Conservation (phyloP, 2,888 invertebrate species). For the Fabriciana adippe region DNA sequence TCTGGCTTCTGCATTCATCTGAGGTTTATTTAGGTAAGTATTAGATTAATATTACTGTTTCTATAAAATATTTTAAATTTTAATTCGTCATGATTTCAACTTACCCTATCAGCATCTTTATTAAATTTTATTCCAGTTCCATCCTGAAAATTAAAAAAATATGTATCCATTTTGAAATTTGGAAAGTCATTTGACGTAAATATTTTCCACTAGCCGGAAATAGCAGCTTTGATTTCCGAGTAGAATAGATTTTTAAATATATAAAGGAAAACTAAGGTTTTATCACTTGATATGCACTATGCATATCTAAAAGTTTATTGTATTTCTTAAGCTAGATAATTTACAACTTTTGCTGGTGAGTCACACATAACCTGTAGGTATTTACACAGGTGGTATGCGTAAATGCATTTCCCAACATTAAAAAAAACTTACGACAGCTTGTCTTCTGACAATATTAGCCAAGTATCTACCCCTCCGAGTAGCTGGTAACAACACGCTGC, state of each 20-base stretch:
- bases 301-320: neutral
- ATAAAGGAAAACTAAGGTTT: slow-evolving; percentile 17
- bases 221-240: neutral
- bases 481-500: slow-evolving; percentile 69
- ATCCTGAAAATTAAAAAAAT: slow-evolving; percentile 53
- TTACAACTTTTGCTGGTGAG: too few species aligned
- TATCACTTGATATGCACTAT: too few species aligned
- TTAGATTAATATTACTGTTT: neutral
- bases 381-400: too few species aligned
- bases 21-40: neutral
- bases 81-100: slow-evolving; percentile 26
- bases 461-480: slow-evolving; percentile 67
- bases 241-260: neutral
- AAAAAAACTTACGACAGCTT: slow-evolving; percentile 61
- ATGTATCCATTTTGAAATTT: too few species aligned
- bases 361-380: too few species aligned
- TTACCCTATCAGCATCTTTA: slow-evolving; percentile 74
- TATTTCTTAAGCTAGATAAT: neutral
- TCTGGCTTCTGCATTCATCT: slow-evolving; percentile 76
- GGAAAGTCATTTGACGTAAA: too few species aligned
- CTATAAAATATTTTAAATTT: neutral
- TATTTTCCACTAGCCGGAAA: neutral
- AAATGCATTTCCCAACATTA: too few species aligned
- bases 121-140: slow-evolving; percentile 75
- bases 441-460: slow-evolving; percentile 69